phyloP scores from a whole-genome alignment of 2,113 vertebrate genomes.

The Candoia aspera region DNA sequence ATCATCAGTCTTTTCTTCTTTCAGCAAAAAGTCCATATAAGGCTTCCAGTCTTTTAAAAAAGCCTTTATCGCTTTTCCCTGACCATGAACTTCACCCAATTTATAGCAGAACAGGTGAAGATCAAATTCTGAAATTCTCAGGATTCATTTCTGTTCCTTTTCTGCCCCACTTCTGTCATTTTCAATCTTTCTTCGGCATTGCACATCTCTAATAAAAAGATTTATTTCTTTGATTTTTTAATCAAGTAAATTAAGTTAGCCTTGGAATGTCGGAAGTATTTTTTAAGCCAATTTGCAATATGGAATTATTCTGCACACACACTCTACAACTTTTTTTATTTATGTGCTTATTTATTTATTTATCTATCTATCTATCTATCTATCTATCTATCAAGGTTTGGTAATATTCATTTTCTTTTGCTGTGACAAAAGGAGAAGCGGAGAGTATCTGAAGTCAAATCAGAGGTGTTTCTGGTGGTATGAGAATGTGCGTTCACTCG shows the following conservation, averaged over 20 bases:
- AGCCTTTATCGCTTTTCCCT: not conserved
- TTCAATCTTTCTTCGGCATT: not conserved
- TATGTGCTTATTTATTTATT: too few species aligned
- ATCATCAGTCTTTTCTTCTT: not conserved
- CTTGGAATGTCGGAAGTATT: constrained; percentile 25
- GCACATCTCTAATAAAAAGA: not conserved
- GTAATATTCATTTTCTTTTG: not conserved
- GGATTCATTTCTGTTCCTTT: not conserved
- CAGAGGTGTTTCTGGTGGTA: not conserved
- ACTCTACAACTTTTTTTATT: not conserved
- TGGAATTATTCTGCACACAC: too few species aligned
- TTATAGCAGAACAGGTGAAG: not conserved
- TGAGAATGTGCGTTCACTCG: not conserved
- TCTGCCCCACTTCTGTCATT: not conserved
- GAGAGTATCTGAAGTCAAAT: not conserved
- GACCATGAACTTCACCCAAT: not conserved
- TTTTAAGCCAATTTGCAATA: not conserved
- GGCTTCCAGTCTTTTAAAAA: not conserved
- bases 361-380: too few species aligned
- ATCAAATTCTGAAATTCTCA: not conserved
- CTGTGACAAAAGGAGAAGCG: not conserved
- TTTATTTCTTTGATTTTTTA: not conserved
- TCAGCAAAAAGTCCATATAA: not conserved
- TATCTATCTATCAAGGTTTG: not conserved
- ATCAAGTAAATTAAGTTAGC: not conserved